Evolutionary conservation across 2,888 invertebrate genomes (phyloP), one percentile per base, ranked within the genome.

Genomic region (Eristalis tenax): DNA sequence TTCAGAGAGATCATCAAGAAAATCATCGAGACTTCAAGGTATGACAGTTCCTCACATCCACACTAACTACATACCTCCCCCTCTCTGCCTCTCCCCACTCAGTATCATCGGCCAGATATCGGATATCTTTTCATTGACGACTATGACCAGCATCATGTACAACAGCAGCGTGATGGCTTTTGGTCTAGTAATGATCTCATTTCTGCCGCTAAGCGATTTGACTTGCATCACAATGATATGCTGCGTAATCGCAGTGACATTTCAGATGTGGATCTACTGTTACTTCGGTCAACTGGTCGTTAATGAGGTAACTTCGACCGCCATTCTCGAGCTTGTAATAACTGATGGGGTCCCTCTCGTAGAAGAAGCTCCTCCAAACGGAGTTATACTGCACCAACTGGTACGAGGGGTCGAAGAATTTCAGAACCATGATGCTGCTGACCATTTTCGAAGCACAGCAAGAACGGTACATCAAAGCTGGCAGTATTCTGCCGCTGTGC

Each of bases 321-420:
- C n/a, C n/a, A 8, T 5, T 32, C 5, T 15, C 8, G 10, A 23
- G 15, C 2, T 4, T 6, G n/a, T 15, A 57, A 22, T 4, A 57
- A 22, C 56, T 22, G 23, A 4, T 32, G n/a, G 11, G 15, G 2
- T 35, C 11, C 5, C 11, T 22, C 26, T 18, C 32, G 4, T 15
- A 84, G 84, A 84, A 71, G 57, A 23, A 26, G 32, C 32, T 35
- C 2, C 63, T 84, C 2, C 66, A 63, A 11, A 69, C 5, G 0
- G 63, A 80, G 35, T 0, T 84, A 6, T 80, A 84, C 22, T 84
- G 65, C 65, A 22, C 76, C 5, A 68, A 76, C 23, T 84, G 84
- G 84, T 84, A 84, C 63, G 56, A 76, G 13, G 50, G 50, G 13
- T 76, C 80, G 23, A 70, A 63, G 11, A 71, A 56, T 0, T 18